Evolutionary conservation across 1,140 invertebrate species (phyloP), one percentile per base, ranked within the genome.

Genomic region (Manduca sexta): DNA sequence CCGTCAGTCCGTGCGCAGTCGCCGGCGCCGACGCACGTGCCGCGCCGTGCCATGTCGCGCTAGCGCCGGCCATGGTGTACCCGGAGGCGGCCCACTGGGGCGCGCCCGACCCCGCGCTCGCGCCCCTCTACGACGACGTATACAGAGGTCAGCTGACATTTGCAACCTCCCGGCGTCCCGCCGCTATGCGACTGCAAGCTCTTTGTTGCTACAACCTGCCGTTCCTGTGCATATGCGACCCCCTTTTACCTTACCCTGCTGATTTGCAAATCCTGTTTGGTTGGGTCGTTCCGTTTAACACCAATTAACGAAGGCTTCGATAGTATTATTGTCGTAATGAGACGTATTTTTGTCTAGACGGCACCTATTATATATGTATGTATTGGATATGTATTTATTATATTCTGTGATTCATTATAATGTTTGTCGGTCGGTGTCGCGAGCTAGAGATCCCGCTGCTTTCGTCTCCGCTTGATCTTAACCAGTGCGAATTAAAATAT

Each of bases 41-140:
- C 61, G 61, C 60, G 45, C 26, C 47, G 43, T 58, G 61, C 60
- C 60, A 69, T 60, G 68, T 69, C 54, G 65, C 64, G 69, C 60
- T 73, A 69, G 75, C 62, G 54, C 58, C 60, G 58, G 56, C 60
- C 74, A 82, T 82, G 78, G 78, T 84, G 69, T 82, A 82, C 74
- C 78, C 78, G 56, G 78, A 82, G 66, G 64, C 74, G 58, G 66
- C 77, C 69, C 78, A 77, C 63, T 82, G 78, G 78, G 81, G 77
- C 74, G 81, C 81, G 68, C 76, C 80, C 66, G 78, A 81, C 71
- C 68, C 67, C 49, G 52, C 77, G 52, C 75, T 82, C 66, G 78
- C 81, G 69, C 81, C 81, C 68, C 81, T 84, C 78, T 84, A 84
- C 75, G 78, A 84, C 67, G 76, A 82, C 79, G 78, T 82, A 69